These are phyloP conservation scores for Hirtodrosophila histrioides DNA, from an alignment of 2,888 invertebrate genomes.

Conservation along the genomic window DNA sequence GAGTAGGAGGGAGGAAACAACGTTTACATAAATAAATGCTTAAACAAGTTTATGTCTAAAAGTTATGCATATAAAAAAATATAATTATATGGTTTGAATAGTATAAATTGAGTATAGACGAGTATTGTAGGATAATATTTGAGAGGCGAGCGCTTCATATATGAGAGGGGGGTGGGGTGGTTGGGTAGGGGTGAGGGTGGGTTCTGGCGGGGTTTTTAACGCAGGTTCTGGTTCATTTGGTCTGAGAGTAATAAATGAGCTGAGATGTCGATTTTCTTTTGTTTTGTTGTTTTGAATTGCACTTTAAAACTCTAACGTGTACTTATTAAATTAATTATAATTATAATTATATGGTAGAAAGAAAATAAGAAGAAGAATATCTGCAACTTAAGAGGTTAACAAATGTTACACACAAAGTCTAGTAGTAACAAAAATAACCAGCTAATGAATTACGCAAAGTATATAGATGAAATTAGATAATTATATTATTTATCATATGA, in stretches of 20 bases:
- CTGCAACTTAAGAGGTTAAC: conserved; percentile 29
- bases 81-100: conserved; percentile 9
- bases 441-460: conserved; percentile 15
- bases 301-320: conserved; percentile 9
- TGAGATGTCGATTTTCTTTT: conserved; percentile 21
- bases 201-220: neutral
- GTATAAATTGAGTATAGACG: conserved; percentile 15
- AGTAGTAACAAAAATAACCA: conserved; percentile 20
- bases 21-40: conserved; percentile 64
- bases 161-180: conserved; percentile 23
- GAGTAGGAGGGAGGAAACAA: conserved; percentile 27
- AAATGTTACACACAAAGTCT: conserved; percentile 26
- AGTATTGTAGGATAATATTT: conserved; percentile 42
- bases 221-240: conserved; percentile 6
- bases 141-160: conserved; percentile 47
- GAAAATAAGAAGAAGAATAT: conserved; percentile 7
- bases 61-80: conserved; percentile 29
- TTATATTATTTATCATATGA: conserved; percentile 8
- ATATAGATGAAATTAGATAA: neutral
- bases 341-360: no score
- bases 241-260: conserved; percentile 31
- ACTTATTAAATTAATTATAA: conserved; percentile 16
- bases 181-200: no score
- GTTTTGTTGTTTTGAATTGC: conserved; percentile 10
- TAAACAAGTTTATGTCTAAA: conserved; percentile 51